These are phyloP conservation scores for Nymphalis polychloros DNA, from an alignment of 2,888 invertebrate genomes.

Conservation along the genomic window DNA sequence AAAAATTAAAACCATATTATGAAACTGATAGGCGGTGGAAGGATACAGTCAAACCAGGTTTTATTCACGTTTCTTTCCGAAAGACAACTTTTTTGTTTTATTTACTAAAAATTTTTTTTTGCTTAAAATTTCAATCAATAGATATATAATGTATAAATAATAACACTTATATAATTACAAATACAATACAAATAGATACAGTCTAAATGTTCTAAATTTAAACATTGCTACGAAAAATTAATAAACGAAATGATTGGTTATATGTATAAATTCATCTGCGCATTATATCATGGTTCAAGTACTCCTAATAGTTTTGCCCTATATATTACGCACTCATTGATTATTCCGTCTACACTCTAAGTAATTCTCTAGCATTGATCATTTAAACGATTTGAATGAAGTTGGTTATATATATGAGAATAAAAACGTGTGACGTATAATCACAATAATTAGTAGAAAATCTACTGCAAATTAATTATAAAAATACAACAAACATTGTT, in stretches of 20 bases:
- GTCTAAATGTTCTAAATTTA: neutral
- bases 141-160: too few species aligned
- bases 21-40: neutral
- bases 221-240: neutral
- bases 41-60: neutral
- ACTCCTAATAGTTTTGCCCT: slow-evolving; percentile 63
- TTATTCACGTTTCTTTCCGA: too few species aligned
- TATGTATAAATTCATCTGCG: slow-evolving; percentile 44
- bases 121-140: too few species aligned
- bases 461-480: too few species aligned
- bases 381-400: neutral
- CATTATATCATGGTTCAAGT: slow-evolving; percentile 51
- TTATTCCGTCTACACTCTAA: slow-evolving; percentile 26
- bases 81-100: too few species aligned
- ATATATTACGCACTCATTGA: slow-evolving; percentile 60
- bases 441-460: too few species aligned
- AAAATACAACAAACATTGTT: too few species aligned
- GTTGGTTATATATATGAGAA: too few species aligned
- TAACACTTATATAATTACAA: too few species aligned
- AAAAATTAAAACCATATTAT: slow-evolving; percentile 2
- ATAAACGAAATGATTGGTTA: slow-evolving; percentile 10
- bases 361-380: neutral
- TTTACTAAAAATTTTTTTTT: too few species aligned
- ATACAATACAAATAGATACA: too few species aligned
- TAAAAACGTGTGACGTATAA: too few species aligned